A percentile compares a stretch with the other conserved stretches of the same genome.
These are phyloP conservation scores for Heliconius eleuchia DNA, from an alignment of 1,140 invertebrate genomes.

Conservation along the genomic window DNA sequence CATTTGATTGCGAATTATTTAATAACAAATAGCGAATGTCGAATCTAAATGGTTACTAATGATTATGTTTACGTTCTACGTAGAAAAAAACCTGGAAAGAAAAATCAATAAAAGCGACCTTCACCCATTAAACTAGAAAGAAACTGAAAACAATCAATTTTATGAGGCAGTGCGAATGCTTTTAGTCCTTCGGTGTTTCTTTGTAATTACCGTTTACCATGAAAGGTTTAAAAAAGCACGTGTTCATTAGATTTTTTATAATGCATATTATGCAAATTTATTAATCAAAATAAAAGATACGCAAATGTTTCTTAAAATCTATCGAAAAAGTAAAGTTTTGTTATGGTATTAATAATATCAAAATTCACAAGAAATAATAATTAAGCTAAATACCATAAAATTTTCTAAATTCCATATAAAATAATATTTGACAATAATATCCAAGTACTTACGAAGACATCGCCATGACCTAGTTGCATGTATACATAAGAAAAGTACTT, in stretches of 20 bases:
- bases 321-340: neutral
- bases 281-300: neutral
- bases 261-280: neutral
- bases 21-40: constrained; percentile 25
- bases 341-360: neutral
- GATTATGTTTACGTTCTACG: constrained; percentile 19
- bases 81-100: constrained; percentile 8
- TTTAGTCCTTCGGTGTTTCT: neutral
- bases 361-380: neutral
- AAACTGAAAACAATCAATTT: constrained; percentile 29
- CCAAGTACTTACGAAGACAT: neutral
- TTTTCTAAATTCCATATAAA: neutral
- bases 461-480: neutral
- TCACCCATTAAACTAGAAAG: constrained; percentile 33
- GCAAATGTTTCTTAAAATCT: neutral
- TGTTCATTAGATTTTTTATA: neutral
- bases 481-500: neutral
- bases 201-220: neutral
- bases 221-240: constrained; percentile 5
- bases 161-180: constrained; percentile 33
- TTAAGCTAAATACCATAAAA: neutral
- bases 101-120: constrained; percentile 34
- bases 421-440: neutral
- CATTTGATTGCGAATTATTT: constrained; percentile 28
- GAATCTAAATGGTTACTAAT: constrained; percentile 14